These are phyloP conservation scores for Vimba vimba DNA, from an alignment of 2,113 vertebrate genomes.

Conservation along the genomic window DNA sequence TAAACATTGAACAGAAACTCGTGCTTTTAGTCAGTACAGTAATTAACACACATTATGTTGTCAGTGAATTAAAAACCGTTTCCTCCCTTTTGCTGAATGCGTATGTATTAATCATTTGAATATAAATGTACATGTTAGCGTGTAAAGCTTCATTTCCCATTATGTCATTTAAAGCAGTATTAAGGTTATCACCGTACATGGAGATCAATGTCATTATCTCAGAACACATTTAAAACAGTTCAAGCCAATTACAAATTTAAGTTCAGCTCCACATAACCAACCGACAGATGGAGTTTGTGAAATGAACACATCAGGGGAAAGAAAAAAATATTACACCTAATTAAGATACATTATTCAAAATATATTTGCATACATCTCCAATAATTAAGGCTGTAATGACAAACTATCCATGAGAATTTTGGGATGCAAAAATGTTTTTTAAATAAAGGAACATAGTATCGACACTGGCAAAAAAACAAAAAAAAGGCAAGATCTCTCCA, in stretches of 20 bases:
- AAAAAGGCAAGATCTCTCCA: constrained; percentile 46
- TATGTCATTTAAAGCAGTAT: constrained; percentile 19
- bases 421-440: not conserved
- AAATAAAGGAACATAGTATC: constrained; percentile 47
- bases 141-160: constrained; percentile 24
- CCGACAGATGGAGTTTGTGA: not conserved
- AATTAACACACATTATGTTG: not conserved
- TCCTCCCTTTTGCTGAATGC: not conserved
- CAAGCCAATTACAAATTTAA: constrained; percentile 14
- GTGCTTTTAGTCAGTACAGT: constrained; percentile 29
- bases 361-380: not conserved
- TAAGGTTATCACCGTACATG: not conserved
- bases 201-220: not conserved
- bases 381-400: constrained; percentile 39
- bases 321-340: not conserved
- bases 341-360: constrained; percentile 6
- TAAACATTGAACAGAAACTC: constrained; percentile 36
- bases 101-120: not conserved
- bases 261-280: constrained; percentile 1
- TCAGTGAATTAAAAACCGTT: constrained; percentile 18
- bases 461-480: constrained; percentile 56
- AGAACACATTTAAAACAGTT: constrained; percentile 20
- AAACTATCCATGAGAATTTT: not conserved
- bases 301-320: constrained; percentile 10
- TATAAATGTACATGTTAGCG: not conserved